These are phyloP conservation scores for Rhyacophila evoluta DNA, from an alignment of 2,888 invertebrate genomes.

Conservation along the genomic window DNA sequence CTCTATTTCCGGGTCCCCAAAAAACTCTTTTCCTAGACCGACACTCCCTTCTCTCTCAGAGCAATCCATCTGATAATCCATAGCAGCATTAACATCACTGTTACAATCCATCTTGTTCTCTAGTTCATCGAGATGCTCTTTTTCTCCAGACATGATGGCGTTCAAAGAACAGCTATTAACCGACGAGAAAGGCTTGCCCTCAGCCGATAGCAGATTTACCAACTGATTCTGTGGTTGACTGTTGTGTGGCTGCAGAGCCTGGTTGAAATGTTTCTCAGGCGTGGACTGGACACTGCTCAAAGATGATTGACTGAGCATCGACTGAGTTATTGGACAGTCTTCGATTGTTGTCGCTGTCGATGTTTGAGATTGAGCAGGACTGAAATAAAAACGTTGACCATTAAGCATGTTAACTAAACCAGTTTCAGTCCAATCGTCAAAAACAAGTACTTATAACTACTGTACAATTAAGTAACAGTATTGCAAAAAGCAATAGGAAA, in stretches of 20 bases:
- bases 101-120: slow-evolving; percentile 1
- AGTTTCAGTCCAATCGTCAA: no score
- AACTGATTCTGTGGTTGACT: slow-evolving; percentile 33
- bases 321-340: slow-evolving; percentile 58
- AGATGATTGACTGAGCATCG: slow-evolving; percentile 55
- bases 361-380: slow-evolving; percentile 78
- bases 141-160: not conserved
- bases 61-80: slow-evolving; percentile 1
- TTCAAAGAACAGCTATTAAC: not conserved
- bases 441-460: no score
- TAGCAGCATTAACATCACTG: not conserved
- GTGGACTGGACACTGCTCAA: slow-evolving; percentile 58
- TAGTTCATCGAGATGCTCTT: not conserved
- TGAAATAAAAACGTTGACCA: no score
- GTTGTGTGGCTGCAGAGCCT: slow-evolving; percentile 36
- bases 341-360: slow-evolving; percentile 73
- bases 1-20: not conserved
- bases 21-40: not conserved
- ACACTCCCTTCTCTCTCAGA: not conserved
- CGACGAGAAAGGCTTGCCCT: not conserved
- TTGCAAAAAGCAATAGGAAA: no score
- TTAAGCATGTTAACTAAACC: no score
- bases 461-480: no score
- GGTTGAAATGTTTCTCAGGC: slow-evolving; percentile 60
- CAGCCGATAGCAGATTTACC: not conserved